phyloP scores from a whole-genome alignment of 2,888 invertebrate genomes.

The Drosophila anomelani region DNA sequence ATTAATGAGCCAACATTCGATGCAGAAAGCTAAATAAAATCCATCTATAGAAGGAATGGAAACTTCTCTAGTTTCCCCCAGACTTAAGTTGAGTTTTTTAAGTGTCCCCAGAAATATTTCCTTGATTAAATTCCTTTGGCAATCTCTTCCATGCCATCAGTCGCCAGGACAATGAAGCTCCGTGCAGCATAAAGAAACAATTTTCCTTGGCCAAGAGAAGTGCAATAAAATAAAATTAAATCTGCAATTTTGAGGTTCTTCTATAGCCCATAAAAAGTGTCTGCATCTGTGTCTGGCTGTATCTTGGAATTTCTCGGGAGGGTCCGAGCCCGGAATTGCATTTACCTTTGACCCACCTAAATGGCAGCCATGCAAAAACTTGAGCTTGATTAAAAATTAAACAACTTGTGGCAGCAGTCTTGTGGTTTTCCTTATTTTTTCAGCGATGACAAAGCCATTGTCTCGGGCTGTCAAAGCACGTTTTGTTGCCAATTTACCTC shows the following conservation, averaged over 20 bases:
- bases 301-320: conserved; percentile 17
- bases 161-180: conserved; percentile 18
- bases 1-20: conserved; percentile 69
- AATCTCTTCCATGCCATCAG: conserved; percentile 22
- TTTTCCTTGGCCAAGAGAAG: conserved; percentile 62
- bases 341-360: conserved; percentile 74
- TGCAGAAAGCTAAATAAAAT: conserved; percentile 41
- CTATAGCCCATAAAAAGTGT: conserved; percentile 83
- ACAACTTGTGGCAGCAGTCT: conserved; percentile 49
- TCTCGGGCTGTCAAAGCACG: conserved; percentile 60
- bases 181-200: conserved; percentile 73
- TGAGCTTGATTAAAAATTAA: conserved; percentile 72
- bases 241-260: conserved; percentile 82
- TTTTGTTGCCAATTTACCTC: conserved; percentile 75
- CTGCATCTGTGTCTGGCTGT: conserved; percentile 71
- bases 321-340: conserved; percentile 48
- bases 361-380: conserved; percentile 65
- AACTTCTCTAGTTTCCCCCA: neutral
- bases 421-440: neutral
- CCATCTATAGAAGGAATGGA: neutral
- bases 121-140: conserved; percentile 37
- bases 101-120: conserved; percentile 31
- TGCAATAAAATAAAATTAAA: conserved; percentile 84
- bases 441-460: conserved; percentile 27
- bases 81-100: conserved; percentile 11